Conservation (phyloP, 2,888 invertebrate genomes). For the Ypsolopha sequella region DNA sequence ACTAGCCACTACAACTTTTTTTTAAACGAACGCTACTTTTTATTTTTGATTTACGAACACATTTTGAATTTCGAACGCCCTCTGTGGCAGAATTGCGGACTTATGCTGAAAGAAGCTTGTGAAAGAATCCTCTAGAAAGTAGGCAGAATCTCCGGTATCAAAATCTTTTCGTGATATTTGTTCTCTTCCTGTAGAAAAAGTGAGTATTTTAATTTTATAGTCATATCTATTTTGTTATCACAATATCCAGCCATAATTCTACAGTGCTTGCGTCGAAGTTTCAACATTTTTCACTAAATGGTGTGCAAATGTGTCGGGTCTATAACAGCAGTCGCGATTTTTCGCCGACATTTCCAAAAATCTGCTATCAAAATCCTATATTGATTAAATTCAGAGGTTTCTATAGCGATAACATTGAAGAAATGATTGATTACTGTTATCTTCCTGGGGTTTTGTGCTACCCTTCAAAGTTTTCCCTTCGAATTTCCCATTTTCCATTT, state of each 20-base stretch:
- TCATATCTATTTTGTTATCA: no score
- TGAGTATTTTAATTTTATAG: conserved; percentile 41
- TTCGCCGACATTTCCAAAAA: conserved; percentile 31
- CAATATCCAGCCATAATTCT: conserved; percentile 9
- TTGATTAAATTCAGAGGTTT: conserved; percentile 53
- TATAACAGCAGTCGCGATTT: conserved; percentile 24
- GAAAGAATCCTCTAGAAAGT: conserved; percentile 70
- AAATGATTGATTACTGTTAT: conserved; percentile 21
- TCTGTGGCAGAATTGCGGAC: conserved; percentile 41
- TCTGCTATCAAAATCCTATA: conserved; percentile 38
- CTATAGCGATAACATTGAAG: conserved; percentile 49
- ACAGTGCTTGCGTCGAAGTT: conserved; percentile 19
- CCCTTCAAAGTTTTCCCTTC: not conserved
- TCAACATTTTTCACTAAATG: conserved; percentile 25
- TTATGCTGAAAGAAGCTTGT: conserved; percentile 64
- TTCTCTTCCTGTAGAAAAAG: conserved; percentile 58
- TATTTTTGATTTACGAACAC: conserved; percentile 34
- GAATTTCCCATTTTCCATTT: conserved; percentile 19
- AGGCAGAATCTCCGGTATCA: conserved; percentile 68
- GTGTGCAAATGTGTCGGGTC: conserved; percentile 20
- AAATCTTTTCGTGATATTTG: conserved; percentile 68
- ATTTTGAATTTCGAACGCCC: conserved; percentile 62
- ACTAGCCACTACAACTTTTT: not conserved
- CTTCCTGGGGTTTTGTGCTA: conserved; percentile 11
- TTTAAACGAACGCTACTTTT: conserved; percentile 11